A percentile compares a stretch with the other conserved stretches of the same genome.
phyloP scores from a whole-genome alignment of 2,797 vertebrate genomes.

The Chlorospingus semifuscus region DNA sequence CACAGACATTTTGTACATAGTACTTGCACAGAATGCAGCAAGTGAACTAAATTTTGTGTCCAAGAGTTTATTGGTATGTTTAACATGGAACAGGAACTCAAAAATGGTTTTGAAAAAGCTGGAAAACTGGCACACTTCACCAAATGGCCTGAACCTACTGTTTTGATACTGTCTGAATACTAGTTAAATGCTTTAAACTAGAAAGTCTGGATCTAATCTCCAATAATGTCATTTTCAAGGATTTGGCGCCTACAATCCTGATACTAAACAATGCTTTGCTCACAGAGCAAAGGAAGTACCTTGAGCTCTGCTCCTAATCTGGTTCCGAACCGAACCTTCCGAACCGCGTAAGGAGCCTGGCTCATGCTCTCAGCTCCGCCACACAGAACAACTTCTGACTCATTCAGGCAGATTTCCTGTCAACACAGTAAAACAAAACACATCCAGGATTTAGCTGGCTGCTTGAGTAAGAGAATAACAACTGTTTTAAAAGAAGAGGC shows the following conservation, averaged over 20 bases:
- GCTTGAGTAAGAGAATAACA: not conserved
- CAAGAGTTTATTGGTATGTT: not conserved
- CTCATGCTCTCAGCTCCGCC: slow-evolving; percentile 96
- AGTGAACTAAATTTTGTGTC: not conserved
- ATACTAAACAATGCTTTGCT: not conserved
- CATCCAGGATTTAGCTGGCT: not conserved
- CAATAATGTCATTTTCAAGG: not conserved
- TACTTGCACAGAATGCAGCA: not conserved
- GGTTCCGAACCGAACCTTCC: slow-evolving; percentile 92
- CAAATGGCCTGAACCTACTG: not conserved
- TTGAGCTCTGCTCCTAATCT: slow-evolving; percentile 87
- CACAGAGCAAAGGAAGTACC: not conserved
- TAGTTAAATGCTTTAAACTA: not conserved
- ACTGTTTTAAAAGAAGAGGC: not conserved
- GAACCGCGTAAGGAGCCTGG: slow-evolving; percentile 87
- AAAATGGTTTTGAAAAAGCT: not conserved
- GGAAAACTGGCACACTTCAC: not conserved
- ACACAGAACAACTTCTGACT: slow-evolving; percentile 92
- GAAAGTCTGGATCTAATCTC: not conserved
- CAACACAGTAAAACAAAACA: not conserved
- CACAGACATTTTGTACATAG: not conserved
- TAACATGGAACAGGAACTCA: not conserved
- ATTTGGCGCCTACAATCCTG: not conserved
- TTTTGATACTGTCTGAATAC: not conserved
- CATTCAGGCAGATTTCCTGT: slow-evolving; percentile 91